Base-by-base conservation (phyloP, 2,113 vertebrate genomes). In the Oreochromis niloticus region DNA sequence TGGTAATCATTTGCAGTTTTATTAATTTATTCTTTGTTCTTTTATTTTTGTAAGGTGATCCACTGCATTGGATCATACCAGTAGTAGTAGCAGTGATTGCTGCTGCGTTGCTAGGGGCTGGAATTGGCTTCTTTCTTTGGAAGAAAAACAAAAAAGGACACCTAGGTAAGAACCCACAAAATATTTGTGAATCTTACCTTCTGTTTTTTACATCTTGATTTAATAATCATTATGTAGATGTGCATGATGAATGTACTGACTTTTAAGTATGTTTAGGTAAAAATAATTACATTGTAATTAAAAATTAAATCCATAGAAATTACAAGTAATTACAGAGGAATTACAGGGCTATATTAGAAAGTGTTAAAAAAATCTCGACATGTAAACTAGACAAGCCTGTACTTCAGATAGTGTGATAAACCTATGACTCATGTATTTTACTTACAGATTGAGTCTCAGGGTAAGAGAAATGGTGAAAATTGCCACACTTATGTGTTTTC, bases 31-130 rank as follows among this genome's bases (percentile, higher is more conserved):
- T 52, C 50, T 52, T 52, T 52, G 50, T n/a, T 52, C 17, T 52
- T 52, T 52, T 52, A 52, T 52, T 52, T 52, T 52, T 52, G 50
- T n/a, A 52, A 52, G 50, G 8, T 52, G 3, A n/a, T 52, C 19
- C 3, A n/a, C 17, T 9, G 8, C 0, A n/a, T 52, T 52, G 50
- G 50, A 52, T 1, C 50, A n/a, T 52, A n/a, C 17, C 8, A 50
- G 3, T 8, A 50, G 3, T 27, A 27, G 27, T 27, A 27, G 4
- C 27, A 27, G 1, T 0, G 7, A 50, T 50, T n/a, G n/a, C n/a
- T n/a, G n/a, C n/a, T 50, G 48, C 4, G 46, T 17, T 50, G 4
- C 5, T n/a, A n/a, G 48, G 1, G 48, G 17, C 17, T 52, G 1
- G 2, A 52, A 52, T 52, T 52, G 48, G 5, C 48, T 1, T 52